Evolutionary conservation across 2,113 vertebrate species (phyloP), one percentile per base, ranked within the genome.

Genomic region (Lepidothrix coronata): DNA sequence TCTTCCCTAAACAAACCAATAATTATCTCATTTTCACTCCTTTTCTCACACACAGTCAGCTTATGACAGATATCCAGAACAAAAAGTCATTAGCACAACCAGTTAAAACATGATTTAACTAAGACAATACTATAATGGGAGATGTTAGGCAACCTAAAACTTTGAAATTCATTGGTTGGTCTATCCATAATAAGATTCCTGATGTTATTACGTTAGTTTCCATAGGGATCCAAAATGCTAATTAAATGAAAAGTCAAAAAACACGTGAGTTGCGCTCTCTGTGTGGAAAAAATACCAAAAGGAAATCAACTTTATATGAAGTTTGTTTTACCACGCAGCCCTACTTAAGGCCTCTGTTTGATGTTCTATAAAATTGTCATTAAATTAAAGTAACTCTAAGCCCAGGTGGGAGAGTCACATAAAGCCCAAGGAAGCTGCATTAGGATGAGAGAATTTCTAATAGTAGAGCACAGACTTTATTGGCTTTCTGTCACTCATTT

Each of bases 61-160:
- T 93, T 88, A 93, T 0, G 0, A 68, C 70, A 89, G 85, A 91
- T 79, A 89, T 37, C 44, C 74, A 91, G 62, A 59, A 93, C 71
- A 84, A 76, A 72, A 89, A 93, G 52, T 70, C 63, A 93, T 84
- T 77, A 96, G 65, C 63, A 74, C 63, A 92, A 88, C 79, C 46
- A 92, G 88, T 92, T 88, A 80, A 93, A 93, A 93, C 63, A 80
- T 63, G 63, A 94, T 93, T 95, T 57, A 85, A 71, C 52, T 72
- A 83, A 80, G 67, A 92, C 86, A 89, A 78, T n/a, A 37, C 52
- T 68, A 31, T 43, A 87, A 77, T 77, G 66, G 46, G 13, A 91
- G 39, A 44, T 8, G 8, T 86, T 95, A 93, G 61, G 83, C 71
- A 95, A 93, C 19, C 21, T 63, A 71, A 59, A 93, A 70, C 72